Percentiles rank a stretch among this genome's conserved stretches.
Conservation (phyloP, 1,140 invertebrate species). For the Chionoecetes opilio region DNA sequence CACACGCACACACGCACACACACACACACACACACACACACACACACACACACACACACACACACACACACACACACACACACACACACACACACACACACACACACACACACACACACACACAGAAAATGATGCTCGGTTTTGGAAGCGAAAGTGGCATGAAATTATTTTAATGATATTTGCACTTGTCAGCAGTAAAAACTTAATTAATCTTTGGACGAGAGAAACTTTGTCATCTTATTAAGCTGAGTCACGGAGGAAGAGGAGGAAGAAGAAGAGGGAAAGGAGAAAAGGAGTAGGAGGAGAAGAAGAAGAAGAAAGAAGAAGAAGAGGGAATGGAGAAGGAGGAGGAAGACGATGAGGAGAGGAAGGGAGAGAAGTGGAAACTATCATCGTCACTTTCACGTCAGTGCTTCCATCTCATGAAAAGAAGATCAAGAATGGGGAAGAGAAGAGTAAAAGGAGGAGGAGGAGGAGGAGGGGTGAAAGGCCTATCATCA, state of each 20-base stretch:
- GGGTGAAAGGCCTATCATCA: background rate
- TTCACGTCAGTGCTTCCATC: too few relatives aligned
- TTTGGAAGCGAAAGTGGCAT: background rate
- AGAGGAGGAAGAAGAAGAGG: background rate
- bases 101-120: too few relatives aligned
- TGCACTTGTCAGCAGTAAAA: slow-evolving; percentile 30
- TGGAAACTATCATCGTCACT: too few relatives aligned
- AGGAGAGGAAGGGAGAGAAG: background rate
- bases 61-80: too few relatives aligned
- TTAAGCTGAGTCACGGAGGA: background rate
- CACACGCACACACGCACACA: too few relatives aligned
- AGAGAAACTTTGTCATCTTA: slow-evolving; percentile 21
- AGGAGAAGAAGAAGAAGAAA: background rate
- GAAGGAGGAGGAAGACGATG: background rate
- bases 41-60: too few relatives aligned
- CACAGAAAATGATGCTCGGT: background rate
- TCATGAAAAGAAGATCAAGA: too few relatives aligned
- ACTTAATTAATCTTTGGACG: background rate
- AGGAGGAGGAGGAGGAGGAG: background rate
- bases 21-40: too few relatives aligned
- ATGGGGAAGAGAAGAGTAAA: background rate
- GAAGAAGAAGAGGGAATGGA: background rate
- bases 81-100: too few relatives aligned
- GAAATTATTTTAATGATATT: slow-evolving; percentile 11
- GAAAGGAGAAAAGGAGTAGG: background rate